These are phyloP conservation scores for Parasteatoda tepidariorum DNA, from an alignment of 1,140 invertebrate species.

Conservation along the genomic window DNA sequence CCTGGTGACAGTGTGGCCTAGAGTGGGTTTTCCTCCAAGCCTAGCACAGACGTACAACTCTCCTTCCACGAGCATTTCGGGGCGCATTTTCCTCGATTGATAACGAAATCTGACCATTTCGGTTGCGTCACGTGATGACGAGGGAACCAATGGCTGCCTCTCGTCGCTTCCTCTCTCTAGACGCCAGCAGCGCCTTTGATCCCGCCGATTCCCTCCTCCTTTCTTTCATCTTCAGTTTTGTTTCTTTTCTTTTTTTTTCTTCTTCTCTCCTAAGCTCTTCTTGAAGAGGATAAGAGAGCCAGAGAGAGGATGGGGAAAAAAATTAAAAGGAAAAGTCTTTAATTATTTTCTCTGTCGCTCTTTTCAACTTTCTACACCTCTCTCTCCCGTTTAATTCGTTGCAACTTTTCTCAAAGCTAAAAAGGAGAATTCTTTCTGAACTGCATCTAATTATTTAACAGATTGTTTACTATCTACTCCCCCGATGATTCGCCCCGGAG, in stretches of 20 bases:
- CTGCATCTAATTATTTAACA: conserved; percentile 57
- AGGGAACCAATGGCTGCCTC: conserved; percentile 61
- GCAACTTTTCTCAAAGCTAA: neutral
- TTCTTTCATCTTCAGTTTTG: neutral
- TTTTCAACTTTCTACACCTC: conserved; percentile 38
- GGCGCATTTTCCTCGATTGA: conserved; percentile 61
- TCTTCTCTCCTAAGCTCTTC: neutral
- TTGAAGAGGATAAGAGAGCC: neutral
- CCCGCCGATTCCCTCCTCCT: conserved; percentile 36
- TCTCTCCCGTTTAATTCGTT: conserved; percentile 46
- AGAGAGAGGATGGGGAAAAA: neutral
- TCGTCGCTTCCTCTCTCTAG: conserved; percentile 30
- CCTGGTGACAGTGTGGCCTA: neutral
- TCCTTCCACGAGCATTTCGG: conserved; percentile 41
- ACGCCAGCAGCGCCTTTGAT: conserved; percentile 59
- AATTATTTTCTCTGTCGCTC: conserved; percentile 14
- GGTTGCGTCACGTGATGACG: conserved; percentile 63
- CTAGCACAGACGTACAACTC: conserved; percentile 8
- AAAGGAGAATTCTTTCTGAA: neutral
- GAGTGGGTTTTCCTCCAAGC: neutral
- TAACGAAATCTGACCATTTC: conserved; percentile 64
- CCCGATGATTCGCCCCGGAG: neutral
- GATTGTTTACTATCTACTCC: conserved; percentile 33
- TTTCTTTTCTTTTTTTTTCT: neutral
- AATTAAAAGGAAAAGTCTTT: conserved; percentile 36